These are phyloP conservation scores for Cyrtorhinus lividipennis DNA, from an alignment of 1,140 invertebrate genomes.

Conservation along the genomic window DNA sequence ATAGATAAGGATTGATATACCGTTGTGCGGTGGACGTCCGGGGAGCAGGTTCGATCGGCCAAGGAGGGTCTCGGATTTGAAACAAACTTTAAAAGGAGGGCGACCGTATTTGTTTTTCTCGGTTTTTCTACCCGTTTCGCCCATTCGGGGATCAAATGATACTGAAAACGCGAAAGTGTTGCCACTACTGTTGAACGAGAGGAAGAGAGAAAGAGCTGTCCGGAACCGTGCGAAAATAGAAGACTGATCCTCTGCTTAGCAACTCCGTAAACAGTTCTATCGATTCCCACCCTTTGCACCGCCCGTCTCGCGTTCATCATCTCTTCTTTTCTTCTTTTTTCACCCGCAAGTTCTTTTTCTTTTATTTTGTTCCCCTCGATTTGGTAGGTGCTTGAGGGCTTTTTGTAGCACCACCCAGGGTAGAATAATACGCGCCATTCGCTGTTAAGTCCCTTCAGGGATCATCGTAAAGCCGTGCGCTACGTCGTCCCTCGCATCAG, in stretches of 20 bases:
- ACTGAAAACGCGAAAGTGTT: not conserved
- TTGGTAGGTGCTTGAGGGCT: no score
- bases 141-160: no score
- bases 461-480: no score
- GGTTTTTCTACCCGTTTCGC: slow-evolving; percentile 12
- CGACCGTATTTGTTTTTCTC: not conserved
- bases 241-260: slow-evolving; percentile 3
- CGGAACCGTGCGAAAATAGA: not conserved
- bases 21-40: slow-evolving; percentile 18
- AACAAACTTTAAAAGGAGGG: slow-evolving; percentile 23
- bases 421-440: no score
- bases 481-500: no score
- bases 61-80: slow-evolving; percentile 18
- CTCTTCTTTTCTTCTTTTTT: slow-evolving; percentile 1
- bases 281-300: not conserved
- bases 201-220: not conserved
- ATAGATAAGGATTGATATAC: no score
- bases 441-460: no score
- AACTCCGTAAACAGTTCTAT: slow-evolving; percentile 17
- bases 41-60: slow-evolving; percentile 22
- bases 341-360: no score
- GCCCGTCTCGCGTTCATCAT: not conserved
- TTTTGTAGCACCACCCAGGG: no score
- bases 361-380: no score
- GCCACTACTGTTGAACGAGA: no score